These are phyloP conservation scores for Asteroscopus sphinx DNA, from an alignment of 2,888 invertebrate genomes.

Conservation along the genomic window DNA sequence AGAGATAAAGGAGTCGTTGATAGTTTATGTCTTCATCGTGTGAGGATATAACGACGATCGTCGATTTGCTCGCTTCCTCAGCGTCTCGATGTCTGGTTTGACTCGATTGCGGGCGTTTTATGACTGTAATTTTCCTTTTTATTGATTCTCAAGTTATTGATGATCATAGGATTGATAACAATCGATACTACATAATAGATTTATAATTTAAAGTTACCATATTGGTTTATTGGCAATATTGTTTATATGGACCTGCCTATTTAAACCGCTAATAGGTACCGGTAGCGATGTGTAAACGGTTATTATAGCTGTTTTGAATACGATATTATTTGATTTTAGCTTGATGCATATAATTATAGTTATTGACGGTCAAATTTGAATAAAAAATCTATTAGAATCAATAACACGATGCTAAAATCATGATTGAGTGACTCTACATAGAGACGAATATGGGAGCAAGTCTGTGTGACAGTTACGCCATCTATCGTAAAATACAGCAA, in stretches of 20 bases:
- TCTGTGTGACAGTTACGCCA: slow-evolving; percentile 39
- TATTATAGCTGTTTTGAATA: slow-evolving; percentile 26
- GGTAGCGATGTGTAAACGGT: slow-evolving; percentile 29
- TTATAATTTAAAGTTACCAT: slow-evolving; percentile 65
- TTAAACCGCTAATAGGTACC: slow-evolving; percentile 21
- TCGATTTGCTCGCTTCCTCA: slow-evolving; percentile 65
- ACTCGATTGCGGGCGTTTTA: slow-evolving; percentile 75
- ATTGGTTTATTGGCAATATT: slow-evolving; percentile 36
- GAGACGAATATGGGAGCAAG: slow-evolving; percentile 1
- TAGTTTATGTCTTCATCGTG: slow-evolving; percentile 86
- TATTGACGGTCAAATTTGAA: slow-evolving; percentile 32
- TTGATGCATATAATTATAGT: slow-evolving; percentile 15
- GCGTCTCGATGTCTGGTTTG: slow-evolving; percentile 77
- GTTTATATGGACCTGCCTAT: slow-evolving; percentile 7
- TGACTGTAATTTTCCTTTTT: slow-evolving; percentile 85
- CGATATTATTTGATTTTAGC: background rate
- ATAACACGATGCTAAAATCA: slow-evolving; percentile 7
- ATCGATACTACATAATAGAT: slow-evolving; percentile 68
- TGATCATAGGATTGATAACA: slow-evolving; percentile 73
- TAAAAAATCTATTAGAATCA: slow-evolving; percentile 31
- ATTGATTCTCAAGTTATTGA: slow-evolving; percentile 69
- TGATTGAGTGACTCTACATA: slow-evolving; percentile 4
- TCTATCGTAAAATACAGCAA: slow-evolving; percentile 30
- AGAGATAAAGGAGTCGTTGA: slow-evolving; percentile 86
- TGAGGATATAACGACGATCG: slow-evolving; percentile 68